Conservation (phyloP, 2,113 vertebrate species). For the Barnardius zonarius region DNA sequence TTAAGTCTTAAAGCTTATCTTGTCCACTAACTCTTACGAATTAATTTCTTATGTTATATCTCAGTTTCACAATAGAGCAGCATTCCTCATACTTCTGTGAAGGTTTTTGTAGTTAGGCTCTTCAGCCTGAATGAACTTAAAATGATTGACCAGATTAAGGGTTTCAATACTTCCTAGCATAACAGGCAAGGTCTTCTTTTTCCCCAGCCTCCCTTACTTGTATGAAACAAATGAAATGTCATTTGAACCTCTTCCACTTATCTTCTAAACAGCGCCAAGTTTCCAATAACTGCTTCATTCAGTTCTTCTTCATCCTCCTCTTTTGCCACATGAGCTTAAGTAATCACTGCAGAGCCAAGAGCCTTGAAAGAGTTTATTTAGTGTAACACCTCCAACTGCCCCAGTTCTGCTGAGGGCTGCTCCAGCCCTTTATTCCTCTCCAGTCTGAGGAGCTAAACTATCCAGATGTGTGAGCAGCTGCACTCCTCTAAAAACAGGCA, state of each 20-base stretch:
- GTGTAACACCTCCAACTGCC: background rate
- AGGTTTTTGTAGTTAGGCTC: background rate
- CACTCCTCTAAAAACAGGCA: background rate
- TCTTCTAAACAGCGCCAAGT: background rate
- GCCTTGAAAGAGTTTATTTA: background rate
- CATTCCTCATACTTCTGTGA: background rate
- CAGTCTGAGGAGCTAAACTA: background rate
- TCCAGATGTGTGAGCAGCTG: background rate
- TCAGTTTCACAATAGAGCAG: background rate
- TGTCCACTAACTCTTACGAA: background rate
- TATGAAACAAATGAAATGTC: background rate
- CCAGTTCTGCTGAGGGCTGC: background rate
- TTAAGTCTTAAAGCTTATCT: background rate
- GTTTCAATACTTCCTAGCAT: background rate
- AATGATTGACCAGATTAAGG: background rate
- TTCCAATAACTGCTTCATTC: background rate
- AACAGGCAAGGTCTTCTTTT: background rate
- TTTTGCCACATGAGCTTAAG: background rate
- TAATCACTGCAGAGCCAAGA: background rate
- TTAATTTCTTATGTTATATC: background rate
- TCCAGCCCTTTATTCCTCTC: background rate
- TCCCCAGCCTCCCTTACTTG: background rate
- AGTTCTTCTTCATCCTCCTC: background rate
- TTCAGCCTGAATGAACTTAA: background rate
- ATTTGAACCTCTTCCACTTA: background rate